Conservation (phyloP, 2,797 vertebrate species). For the Protonibea diacanthus region DNA sequence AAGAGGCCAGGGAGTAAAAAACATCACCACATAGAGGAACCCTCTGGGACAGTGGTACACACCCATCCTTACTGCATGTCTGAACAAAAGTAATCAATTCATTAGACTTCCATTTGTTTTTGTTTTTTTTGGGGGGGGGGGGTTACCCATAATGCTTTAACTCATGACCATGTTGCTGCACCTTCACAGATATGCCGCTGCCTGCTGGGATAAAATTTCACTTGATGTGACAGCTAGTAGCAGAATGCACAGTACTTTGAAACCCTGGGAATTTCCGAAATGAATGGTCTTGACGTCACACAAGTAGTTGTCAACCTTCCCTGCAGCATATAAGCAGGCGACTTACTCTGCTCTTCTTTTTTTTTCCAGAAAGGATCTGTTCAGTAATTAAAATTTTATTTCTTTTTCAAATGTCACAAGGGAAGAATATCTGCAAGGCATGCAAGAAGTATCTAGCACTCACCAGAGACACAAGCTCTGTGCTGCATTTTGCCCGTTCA, state of each 20-base stretch:
- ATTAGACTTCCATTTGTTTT: constrained; percentile 3
- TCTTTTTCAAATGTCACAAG: constrained; percentile 30
- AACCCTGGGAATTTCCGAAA: not conserved
- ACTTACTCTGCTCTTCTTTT: constrained; percentile 3
- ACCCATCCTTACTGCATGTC: not conserved
- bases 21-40: not conserved
- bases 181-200: not conserved
- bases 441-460: constrained; percentile 33
- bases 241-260: not conserved
- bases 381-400: constrained; percentile 37
- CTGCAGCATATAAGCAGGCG: constrained; percentile 16
- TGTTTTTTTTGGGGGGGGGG: not conserved
- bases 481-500: constrained; percentile 39
- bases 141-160: not conserved
- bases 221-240: constrained; percentile 27
- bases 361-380: constrained; percentile 25
- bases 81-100: constrained; percentile 19
- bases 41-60: constrained; percentile 9
- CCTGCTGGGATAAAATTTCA: constrained; percentile 10
- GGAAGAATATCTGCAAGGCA: constrained; percentile 52
- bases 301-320: constrained; percentile 12
- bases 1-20: constrained; percentile 39
- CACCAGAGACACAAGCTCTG: constrained; percentile 17
- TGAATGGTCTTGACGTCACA: constrained; percentile 12
- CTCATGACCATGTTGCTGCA: not conserved